Evolutionary conservation across 2,113 vertebrate genomes (phyloP).

Genomic region (Cryptotis parvus): DNA sequence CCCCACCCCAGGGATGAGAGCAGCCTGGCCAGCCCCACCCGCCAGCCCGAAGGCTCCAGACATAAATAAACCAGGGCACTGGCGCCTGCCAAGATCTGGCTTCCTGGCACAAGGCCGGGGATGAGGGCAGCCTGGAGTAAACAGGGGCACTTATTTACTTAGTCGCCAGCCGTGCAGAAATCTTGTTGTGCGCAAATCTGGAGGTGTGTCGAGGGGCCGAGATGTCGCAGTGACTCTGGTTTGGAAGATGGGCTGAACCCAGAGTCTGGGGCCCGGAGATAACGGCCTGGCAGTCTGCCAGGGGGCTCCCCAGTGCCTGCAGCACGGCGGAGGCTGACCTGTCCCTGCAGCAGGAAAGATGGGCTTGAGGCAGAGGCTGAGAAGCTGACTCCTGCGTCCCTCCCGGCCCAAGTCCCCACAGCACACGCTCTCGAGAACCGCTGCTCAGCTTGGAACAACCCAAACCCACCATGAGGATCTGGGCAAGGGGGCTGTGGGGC

Average conservation of each 20-base stretch:
- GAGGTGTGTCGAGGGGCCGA: background rate
- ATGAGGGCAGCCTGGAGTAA: constrained; percentile 38
- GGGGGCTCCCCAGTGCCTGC: background rate
- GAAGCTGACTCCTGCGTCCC: background rate
- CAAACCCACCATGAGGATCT: no score
- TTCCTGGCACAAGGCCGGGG: constrained; percentile 45
- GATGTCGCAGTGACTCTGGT: background rate
- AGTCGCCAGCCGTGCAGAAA: background rate
- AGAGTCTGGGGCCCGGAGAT: constrained; percentile 56
- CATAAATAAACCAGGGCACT: constrained; percentile 59
- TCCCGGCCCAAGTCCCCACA: background rate
- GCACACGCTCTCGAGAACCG: background rate
- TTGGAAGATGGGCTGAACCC: background rate
- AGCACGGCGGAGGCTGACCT: background rate
- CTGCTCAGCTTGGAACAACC: background rate
- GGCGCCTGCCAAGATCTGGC: constrained; percentile 59
- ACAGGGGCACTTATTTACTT: constrained; percentile 64
- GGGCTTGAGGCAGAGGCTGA: background rate
- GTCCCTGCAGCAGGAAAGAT: no score
- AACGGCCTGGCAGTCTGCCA: constrained; percentile 17
- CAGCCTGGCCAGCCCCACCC: constrained; percentile 29
- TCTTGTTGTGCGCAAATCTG: constrained; percentile 49
- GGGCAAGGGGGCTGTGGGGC: background rate
- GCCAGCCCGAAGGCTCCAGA: constrained; percentile 49
- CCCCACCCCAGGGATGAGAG: background rate